Percentiles rank a stretch among this genome's conserved stretches.
phyloP scores from a whole-genome alignment of 2,797 vertebrate genomes.

The Ctenopoma multispine region DNA sequence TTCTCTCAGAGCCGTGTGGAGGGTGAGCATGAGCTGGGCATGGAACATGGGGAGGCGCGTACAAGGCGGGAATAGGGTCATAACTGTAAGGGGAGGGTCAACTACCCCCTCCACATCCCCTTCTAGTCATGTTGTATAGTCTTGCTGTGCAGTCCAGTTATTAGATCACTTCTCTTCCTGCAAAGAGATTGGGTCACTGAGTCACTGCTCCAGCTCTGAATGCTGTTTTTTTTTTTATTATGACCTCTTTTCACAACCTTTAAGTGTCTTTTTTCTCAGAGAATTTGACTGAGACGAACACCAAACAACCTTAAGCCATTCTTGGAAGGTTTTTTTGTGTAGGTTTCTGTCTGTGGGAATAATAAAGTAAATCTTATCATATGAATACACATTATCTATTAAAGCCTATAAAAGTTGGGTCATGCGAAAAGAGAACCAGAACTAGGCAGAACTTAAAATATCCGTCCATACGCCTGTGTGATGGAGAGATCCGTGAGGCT shows the following conservation, averaged over 20 bases:
- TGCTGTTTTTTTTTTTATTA: neutral
- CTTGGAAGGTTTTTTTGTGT: neutral
- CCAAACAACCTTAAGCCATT: neutral
- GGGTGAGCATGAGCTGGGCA: constrained; percentile 51
- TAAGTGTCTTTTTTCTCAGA: neutral
- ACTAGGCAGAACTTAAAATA: too few species aligned
- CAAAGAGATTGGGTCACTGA: neutral
- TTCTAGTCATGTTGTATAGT: neutral
- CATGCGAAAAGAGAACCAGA: too few species aligned
- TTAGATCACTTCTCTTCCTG: neutral
- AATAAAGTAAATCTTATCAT: neutral
- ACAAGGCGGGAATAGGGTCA: constrained; percentile 22
- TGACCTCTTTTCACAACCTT: neutral
- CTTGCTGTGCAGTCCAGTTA: neutral
- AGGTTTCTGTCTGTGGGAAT: too few species aligned
- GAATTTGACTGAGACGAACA: neutral
- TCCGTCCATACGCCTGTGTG: too few species aligned
- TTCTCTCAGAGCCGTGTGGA: constrained; percentile 38
- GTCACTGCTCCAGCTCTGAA: neutral
- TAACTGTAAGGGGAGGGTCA: constrained; percentile 49
- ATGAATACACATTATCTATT: neutral
- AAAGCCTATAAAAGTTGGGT: too few species aligned
- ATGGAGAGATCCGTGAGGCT: too few species aligned
- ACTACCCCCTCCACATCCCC: neutral
- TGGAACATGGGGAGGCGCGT: neutral